Conservation (phyloP, 92 coral and sea anemone genomes). For the Pocillopora grandis region DNA sequence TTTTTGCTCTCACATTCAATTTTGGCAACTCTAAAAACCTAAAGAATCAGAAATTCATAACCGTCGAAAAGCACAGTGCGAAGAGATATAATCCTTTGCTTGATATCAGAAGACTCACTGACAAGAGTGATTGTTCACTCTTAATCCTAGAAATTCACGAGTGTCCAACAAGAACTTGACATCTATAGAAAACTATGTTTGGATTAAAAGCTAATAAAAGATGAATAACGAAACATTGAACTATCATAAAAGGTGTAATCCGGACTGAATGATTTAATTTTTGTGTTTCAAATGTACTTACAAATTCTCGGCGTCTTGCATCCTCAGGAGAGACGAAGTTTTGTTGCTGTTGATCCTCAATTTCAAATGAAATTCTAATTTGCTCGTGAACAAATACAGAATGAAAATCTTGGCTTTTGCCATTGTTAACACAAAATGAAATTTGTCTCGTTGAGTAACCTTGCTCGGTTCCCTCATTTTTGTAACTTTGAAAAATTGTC, state of each 20-base stretch:
- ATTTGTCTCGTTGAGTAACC: slow-evolving; percentile 9
- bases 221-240: no score
- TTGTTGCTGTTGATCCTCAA: neutral
- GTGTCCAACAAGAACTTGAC: no score
- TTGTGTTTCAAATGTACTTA: neutral
- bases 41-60: neutral
- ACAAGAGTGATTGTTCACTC: no score
- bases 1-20: slow-evolving; percentile 12
- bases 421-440: neutral
- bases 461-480: neutral
- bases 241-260: no score
- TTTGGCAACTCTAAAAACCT: neutral
- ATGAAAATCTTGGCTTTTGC: neutral
- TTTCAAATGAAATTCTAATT: slow-evolving; percentile 13
- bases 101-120: no score
- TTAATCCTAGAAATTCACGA: no score
- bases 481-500: neutral
- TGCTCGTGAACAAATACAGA: neutral
- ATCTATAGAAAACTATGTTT: no score
- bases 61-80: neutral
- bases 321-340: neutral
- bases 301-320: neutral
- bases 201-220: no score
- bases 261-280: neutral
- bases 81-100: no score